Conservation (phyloP, 2,113 vertebrate species). For the Condylura cristata region DNA sequence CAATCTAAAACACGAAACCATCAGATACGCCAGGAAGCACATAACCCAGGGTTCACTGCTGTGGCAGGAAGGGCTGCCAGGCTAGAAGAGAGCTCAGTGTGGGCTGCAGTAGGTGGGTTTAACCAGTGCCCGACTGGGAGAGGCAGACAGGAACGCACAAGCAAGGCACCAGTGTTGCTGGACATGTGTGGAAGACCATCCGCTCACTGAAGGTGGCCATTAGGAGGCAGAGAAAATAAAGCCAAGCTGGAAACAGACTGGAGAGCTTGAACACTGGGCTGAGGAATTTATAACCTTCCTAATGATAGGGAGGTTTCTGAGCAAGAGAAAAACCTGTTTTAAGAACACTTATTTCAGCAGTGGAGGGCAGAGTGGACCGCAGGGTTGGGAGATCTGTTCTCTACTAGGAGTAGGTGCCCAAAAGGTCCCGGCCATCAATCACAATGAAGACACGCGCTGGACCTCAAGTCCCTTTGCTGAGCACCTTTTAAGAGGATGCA, state of each 20-base stretch:
- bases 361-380: background rate
- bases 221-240: background rate
- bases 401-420: background rate
- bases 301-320: background rate
- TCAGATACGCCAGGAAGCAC: background rate
- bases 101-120: background rate
- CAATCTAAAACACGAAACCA: background rate
- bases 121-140: background rate
- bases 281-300: background rate
- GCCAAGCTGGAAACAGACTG: background rate
- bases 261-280: background rate
- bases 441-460: background rate
- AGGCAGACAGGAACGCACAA: background rate
- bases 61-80: background rate
- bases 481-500: background rate
- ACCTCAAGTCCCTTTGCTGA: background rate
- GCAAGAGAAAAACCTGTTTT: background rate
- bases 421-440: background rate
- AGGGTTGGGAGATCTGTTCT: background rate
- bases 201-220: no score
- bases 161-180: background rate
- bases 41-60: conserved; percentile 11
- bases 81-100: background rate
- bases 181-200: no score
- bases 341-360: background rate